Base-by-base conservation (phyloP, 30 jellyfish, hydroid and myxozoan genomes). In the Calvadosia cruxmelitensis region DNA sequence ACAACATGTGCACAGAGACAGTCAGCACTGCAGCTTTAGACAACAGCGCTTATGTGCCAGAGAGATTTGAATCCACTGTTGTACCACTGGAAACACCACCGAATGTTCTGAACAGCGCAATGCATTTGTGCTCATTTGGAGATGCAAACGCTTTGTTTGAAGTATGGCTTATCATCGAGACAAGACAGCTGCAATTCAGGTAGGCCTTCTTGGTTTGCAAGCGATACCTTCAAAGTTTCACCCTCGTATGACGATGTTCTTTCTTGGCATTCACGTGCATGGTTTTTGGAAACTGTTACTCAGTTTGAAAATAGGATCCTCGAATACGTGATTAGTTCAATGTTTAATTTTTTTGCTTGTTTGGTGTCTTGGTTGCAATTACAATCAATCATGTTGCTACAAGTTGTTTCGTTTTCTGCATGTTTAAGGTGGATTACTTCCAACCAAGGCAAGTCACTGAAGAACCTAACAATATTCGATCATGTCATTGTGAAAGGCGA, bases 61-160 rank as follows among this genome's bases (percentile, higher is more conserved):
- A 10, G 15, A 5, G 15, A 42, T 5, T 20, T 42, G 15, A 42
- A 42, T 20, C 57, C 57, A 42, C 20, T 42, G 57, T 42, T 42
- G 57, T 42, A 10, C 57, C 57, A 5, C 20, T 42, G 57, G 57
- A 42, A 42, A 42, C 57, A 42, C 57, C 57, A 42, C 20, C 20
- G 57, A 5, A 10, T 42, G 20, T 42, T 42, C 57, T 42, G 57
- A 42, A 42, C 20, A 42, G 57, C 20, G 57, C 57, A 5, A 66
- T 70, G 26, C 95, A 89, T 50, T 32, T 89, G 20, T 77, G 93
- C 52, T 89, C 98, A 1, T 82, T 89, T 64, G 98, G 98, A 2
- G 89, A 73, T 1, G 48, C 61, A 25, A 81, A 77, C 67, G 95
- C 98, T 0, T 23, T 89, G 80, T 89, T 89, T 74, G 98, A 89